A percentile compares a stretch with the other conserved stretches of the same genome.
These are phyloP conservation scores for Cossypha niveicapilla DNA, from an alignment of 2,797 vertebrate species.

Conservation along the genomic window DNA sequence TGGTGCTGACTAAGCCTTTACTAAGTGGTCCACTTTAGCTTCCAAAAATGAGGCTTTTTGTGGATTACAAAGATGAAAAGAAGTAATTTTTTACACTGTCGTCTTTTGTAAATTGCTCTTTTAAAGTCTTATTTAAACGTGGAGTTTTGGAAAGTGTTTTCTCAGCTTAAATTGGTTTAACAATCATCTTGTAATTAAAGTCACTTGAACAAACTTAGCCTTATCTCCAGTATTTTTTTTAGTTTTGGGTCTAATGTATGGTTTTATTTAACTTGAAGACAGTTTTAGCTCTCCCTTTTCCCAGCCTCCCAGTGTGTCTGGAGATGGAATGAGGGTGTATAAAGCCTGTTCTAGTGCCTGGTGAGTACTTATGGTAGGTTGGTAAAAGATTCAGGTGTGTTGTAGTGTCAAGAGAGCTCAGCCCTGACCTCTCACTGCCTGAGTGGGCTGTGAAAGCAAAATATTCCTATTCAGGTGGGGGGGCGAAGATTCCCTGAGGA, in stretches of 20 bases:
- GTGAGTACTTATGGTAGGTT: not conserved
- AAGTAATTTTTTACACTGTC: not conserved
- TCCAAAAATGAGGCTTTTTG: conserved; percentile 14
- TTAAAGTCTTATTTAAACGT: not conserved
- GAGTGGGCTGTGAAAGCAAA: not conserved
- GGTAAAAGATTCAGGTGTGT: not conserved
- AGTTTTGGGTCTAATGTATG: not conserved
- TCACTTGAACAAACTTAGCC: conserved; percentile 1
- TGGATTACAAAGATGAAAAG: conserved; percentile 55
- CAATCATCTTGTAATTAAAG: conserved; percentile 13
- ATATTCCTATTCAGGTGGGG: not conserved
- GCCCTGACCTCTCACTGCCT: not conserved
- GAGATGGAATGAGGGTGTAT: not conserved
- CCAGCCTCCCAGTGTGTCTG: not conserved
- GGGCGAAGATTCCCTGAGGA: not conserved
- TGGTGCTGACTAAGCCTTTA: conserved; percentile 33
- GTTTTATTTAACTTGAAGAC: not conserved
- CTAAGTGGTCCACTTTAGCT: not conserved
- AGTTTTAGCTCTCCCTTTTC: not conserved
- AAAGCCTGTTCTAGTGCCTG: not conserved
- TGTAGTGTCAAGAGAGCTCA: not conserved
- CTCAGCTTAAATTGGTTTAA: conserved; percentile 20
- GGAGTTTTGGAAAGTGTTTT: conserved; percentile 6
- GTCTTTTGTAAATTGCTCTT: not conserved
- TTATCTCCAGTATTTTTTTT: not conserved